phyloP scores from a whole-genome alignment of 1,140 invertebrate genomes.

The Brachionus koreanus region DNA sequence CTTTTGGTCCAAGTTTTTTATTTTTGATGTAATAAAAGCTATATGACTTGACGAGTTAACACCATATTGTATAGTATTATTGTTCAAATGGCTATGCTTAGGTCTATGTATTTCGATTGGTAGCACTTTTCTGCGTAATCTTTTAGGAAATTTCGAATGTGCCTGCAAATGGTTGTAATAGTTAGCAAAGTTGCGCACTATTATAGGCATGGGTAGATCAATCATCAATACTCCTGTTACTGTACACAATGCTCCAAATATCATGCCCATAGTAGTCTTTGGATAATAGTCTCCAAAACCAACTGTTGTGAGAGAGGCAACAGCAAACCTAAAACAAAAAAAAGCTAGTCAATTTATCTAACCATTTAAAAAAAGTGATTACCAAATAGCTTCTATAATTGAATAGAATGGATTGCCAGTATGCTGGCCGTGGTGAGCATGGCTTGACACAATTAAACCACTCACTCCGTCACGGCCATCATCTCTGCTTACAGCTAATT shows the following conservation, averaged over 20 bases:
- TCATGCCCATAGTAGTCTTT: slow-evolving; percentile 61
- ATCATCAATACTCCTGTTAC: slow-evolving; percentile 92
- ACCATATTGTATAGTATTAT: not conserved
- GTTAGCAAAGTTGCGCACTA: slow-evolving; percentile 57
- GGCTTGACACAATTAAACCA: not conserved
- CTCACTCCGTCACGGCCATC: not conserved
- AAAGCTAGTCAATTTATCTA: slow-evolving; percentile 78
- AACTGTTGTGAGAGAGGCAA: slow-evolving; percentile 95
- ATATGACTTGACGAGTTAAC: not conserved
- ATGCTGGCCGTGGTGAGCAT: not conserved
- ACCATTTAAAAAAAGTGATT: not conserved
- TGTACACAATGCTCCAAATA: slow-evolving; percentile 68
- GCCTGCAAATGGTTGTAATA: slow-evolving; percentile 58
- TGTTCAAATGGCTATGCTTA: not conserved
- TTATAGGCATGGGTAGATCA: slow-evolving; percentile 70
- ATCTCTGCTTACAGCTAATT: not conserved
- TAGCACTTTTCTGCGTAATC: slow-evolving; percentile 45
- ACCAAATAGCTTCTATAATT: slow-evolving; percentile 39
- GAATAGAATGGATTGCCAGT: slow-evolving; percentile 19
- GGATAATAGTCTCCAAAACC: slow-evolving; percentile 87
- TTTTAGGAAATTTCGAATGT: slow-evolving; percentile 53
- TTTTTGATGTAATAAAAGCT: slow-evolving; percentile 8
- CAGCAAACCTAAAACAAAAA: slow-evolving; percentile 67
- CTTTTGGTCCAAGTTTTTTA: not conserved
- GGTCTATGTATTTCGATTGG: not conserved